Conservation (phyloP, 1,140 invertebrate genomes). For the Cryptotermes secundus region DNA sequence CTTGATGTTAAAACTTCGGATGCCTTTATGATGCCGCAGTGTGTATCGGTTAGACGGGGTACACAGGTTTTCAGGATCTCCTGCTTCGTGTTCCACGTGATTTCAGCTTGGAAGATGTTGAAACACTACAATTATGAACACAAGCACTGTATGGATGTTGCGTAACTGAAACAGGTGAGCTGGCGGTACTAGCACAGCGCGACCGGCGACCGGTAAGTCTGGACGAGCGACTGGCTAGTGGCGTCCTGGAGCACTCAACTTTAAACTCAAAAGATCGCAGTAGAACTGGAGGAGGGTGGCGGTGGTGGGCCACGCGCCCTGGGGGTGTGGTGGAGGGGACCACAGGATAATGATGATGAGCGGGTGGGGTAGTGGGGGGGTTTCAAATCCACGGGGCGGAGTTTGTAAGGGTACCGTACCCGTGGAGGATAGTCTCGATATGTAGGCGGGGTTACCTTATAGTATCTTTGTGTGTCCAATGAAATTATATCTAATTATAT, state of each 20-base stretch:
- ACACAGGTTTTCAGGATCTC: too few relatives aligned
- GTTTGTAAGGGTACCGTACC: neutral
- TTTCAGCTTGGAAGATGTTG: too few relatives aligned
- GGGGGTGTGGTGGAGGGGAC: conserved; percentile 1
- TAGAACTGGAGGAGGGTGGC: neutral
- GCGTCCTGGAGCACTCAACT: neutral
- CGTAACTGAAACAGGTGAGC: too few relatives aligned
- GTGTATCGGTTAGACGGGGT: too few relatives aligned
- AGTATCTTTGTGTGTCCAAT: neutral
- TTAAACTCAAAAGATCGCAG: neutral
- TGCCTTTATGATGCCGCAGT: too few relatives aligned
- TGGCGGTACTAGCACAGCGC: too few relatives aligned
- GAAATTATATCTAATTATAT: neutral
- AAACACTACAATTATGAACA: too few relatives aligned
- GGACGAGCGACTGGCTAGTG: neutral
- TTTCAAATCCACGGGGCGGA: neutral
- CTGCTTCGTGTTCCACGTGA: too few relatives aligned
- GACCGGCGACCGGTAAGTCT: neutral
- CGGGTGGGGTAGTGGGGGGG: neutral
- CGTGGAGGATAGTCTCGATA: neutral
- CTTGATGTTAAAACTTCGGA: too few relatives aligned
- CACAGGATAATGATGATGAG: neutral
- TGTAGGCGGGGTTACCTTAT: neutral
- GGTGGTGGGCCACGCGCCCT: neutral
- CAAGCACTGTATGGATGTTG: too few relatives aligned